Evolutionary conservation across 2,797 vertebrate genomes (phyloP), one percentile per base, ranked within the genome.

Genomic region (Scyliorhinus canicula): DNA sequence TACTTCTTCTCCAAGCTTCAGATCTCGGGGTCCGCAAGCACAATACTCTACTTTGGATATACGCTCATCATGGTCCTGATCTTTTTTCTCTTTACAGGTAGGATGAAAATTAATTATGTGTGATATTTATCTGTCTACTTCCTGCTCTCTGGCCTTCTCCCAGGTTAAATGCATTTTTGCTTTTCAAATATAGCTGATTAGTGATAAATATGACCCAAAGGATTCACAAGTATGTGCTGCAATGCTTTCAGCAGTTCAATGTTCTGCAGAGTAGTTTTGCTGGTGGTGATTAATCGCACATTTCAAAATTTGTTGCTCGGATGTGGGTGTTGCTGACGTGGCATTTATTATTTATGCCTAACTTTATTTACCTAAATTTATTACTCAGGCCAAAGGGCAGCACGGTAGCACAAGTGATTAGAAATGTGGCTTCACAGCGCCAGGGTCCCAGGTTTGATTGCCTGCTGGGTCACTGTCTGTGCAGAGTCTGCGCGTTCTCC

Each of bases 1-100:
- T 99, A 99, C 96, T 99, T 99, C 97, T 98, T 98, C 96, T 98
- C 98, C 26, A 98, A 99, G 96, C 97, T 99, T 79, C 98, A 99
- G 97, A 98, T 99, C 95, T 97, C 98, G 4, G 98, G 98, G 84
- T 97, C 97, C 0, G 98, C 98, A 65, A 99, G 98, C 96, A 98
- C 98, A 95, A 98, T 99, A 96, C 98, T 99, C 95, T 99, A 98
- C 97, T 98, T 99, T 24, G 98, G 98, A 95, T 99, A 99, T 97
- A 99, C 97, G 0, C 96, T 98, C 97, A 98, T 99, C 95, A 98
- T 98, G 97, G 98, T 98, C 95, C 98, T 99, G 95, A 98, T 99
- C 97, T 99, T 98, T 97, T 99, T 99, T 97, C 98, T 99, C 96
- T 99, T 99, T 96, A 99, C 98, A 96, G 98, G 98, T 97, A 94